These are phyloP conservation scores for Sycon ciliatum DNA, from an alignment of 37 sponge, comb jelly and placozoan species.

Conservation along the genomic window DNA sequence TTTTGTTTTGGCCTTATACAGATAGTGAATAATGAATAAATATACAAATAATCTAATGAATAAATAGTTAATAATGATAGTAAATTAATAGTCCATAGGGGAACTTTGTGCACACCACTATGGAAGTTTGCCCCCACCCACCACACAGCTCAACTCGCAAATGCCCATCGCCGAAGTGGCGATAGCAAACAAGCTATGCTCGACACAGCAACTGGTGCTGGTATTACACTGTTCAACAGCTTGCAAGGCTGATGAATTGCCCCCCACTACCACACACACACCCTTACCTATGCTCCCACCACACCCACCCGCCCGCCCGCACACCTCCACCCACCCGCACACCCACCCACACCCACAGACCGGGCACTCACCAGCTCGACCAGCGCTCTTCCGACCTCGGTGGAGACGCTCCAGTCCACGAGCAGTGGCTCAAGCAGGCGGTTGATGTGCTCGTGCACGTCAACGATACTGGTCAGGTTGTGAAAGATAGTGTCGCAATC, in stretches of 20 bases:
- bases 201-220: too few relatives aligned
- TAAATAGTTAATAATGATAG: too few relatives aligned
- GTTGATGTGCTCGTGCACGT: constrained; percentile 42
- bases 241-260: too few relatives aligned
- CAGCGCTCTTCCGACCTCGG: constrained; percentile 65
- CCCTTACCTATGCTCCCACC: not conserved
- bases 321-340: not conserved
- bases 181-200: not conserved
- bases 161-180: too few relatives aligned
- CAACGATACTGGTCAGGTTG: constrained; percentile 51
- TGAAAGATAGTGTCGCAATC: constrained; percentile 74
- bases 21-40: too few relatives aligned
- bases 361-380: constrained; percentile 57
- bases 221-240: too few relatives aligned
- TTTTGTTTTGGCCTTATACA: too few relatives aligned
- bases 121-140: too few relatives aligned
- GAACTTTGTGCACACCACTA: too few relatives aligned
- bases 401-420: constrained; percentile 40
- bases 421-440: constrained; percentile 46
- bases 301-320: not conserved
- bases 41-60: too few relatives aligned
- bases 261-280: not conserved
- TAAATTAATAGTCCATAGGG: too few relatives aligned
- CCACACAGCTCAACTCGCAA: too few relatives aligned
- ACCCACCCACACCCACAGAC: not conserved